phyloP scores from a whole-genome alignment of 2,888 invertebrate species.

The Argyra leucocephala region DNA sequence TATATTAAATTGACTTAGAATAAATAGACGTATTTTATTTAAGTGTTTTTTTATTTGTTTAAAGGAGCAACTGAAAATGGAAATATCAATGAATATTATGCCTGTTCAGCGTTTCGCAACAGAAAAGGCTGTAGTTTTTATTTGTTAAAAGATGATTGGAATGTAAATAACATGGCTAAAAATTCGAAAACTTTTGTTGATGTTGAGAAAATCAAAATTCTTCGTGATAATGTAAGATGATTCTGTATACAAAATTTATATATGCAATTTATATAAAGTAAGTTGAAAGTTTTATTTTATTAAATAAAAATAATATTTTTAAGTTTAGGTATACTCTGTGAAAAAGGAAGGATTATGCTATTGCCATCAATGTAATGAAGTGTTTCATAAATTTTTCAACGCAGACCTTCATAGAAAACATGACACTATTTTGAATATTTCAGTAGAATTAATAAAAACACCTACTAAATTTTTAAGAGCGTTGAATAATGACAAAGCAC shows the following conservation, averaged over 20 bases:
- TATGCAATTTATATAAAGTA: neutral
- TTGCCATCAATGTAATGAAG: constrained; percentile 55
- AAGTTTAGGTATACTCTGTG: neutral
- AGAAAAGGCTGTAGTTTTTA: constrained; percentile 67
- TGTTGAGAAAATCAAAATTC: neutral
- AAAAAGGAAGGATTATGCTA: constrained; percentile 47
- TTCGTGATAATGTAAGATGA: constrained; percentile 13
- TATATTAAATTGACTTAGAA: no score
- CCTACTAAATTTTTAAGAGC: constrained; percentile 62
- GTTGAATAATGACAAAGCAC: constrained; percentile 62
- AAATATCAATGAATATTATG: constrained; percentile 50
- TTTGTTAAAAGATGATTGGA: constrained; percentile 36
- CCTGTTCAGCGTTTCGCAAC: constrained; percentile 76
- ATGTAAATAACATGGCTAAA: neutral
- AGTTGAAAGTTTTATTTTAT: no score
- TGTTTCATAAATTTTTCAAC: constrained; percentile 38
- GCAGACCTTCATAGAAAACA: constrained; percentile 50
- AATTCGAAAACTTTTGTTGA: neutral
- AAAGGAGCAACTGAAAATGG: neutral
- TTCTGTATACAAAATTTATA: constrained; percentile 31
- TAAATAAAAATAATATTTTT: constrained; percentile 9
- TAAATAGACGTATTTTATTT: neutral
- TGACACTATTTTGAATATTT: constrained; percentile 46
- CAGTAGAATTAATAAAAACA: constrained; percentile 50
- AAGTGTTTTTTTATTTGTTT: neutral